phyloP scores from a whole-genome alignment of 1,140 invertebrate genomes.

The Drosophila orosa region DNA sequence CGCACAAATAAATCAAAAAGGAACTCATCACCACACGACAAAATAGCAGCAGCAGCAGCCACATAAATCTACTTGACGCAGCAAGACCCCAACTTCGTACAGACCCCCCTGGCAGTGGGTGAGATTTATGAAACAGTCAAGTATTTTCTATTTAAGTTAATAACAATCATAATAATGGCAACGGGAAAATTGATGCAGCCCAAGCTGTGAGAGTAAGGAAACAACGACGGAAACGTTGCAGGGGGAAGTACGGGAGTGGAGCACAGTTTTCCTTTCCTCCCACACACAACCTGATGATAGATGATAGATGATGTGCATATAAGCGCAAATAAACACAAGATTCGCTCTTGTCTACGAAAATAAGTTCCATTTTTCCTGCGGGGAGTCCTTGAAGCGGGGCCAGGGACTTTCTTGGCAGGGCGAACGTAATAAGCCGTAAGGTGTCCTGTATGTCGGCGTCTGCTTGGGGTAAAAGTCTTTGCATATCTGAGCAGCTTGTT shows the following conservation, averaged over 20 bases:
- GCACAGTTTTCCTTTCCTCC: not conserved
- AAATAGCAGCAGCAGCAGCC: conserved; percentile 44
- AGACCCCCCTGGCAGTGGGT: conserved; percentile 19
- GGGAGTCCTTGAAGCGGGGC: conserved; percentile 19
- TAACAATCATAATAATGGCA: conserved; percentile 83
- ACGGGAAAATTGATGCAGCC: conserved; percentile 77
- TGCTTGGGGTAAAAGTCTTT: conserved; percentile 58
- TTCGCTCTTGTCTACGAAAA: conserved; percentile 65
- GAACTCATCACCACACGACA: conserved; percentile 63
- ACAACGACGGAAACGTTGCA: not conserved
- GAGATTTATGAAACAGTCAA: conserved; percentile 82
- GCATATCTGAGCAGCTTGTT: conserved; percentile 78
- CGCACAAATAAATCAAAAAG: conserved; percentile 59
- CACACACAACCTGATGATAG: conserved; percentile 44
- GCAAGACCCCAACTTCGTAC: conserved; percentile 46
- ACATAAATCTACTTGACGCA: conserved; percentile 76
- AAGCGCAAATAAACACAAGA: conserved; percentile 78
- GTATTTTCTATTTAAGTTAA: conserved; percentile 83
- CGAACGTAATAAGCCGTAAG: conserved; percentile 66
- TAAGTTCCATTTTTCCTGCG: conserved; percentile 47
- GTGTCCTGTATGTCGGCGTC: conserved; percentile 33
- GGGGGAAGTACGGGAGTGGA: not conserved
- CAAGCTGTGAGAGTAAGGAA: conserved; percentile 13
- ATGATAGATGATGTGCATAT: conserved; percentile 82
- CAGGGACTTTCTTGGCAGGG: conserved; percentile 4